Conservation (phyloP, 2,797 vertebrate genomes). For the Urophycis tenuis region DNA sequence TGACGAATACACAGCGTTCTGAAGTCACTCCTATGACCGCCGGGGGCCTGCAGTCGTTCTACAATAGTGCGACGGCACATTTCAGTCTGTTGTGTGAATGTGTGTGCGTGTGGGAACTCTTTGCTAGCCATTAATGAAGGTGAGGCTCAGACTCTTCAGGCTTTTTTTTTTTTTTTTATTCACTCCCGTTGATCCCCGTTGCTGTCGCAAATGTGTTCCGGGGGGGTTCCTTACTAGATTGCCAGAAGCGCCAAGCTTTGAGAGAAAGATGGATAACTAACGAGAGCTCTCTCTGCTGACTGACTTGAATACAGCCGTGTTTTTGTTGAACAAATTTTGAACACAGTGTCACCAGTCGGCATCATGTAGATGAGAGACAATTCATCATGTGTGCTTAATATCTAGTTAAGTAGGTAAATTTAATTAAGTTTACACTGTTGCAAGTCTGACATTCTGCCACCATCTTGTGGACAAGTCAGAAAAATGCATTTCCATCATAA, state of each 20-base stretch:
- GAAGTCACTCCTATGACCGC: neutral
- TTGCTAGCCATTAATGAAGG: too few species aligned
- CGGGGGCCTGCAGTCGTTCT: neutral
- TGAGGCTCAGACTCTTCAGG: too few species aligned
- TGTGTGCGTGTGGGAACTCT: too few species aligned
- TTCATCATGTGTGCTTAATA: neutral
- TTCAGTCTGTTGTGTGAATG: too few species aligned
- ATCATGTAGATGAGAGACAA: neutral
- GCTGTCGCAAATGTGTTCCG: too few species aligned
- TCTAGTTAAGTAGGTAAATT: neutral
- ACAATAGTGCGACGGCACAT: neutral
- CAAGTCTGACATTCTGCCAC: slow-evolving; percentile 19
- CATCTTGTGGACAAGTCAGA: slow-evolving; percentile 43
- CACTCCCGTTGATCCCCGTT: too few species aligned
- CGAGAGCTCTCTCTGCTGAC: too few species aligned
- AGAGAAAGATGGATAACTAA: too few species aligned
- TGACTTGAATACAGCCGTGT: too few species aligned
- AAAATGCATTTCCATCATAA: slow-evolving; percentile 19
- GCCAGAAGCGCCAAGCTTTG: too few species aligned
- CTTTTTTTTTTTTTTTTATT: too few species aligned
- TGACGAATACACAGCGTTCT: neutral
- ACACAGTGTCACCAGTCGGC: neutral
- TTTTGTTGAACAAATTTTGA: neutral
- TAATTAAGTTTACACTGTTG: neutral
- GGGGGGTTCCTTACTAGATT: too few species aligned